phyloP scores from a whole-genome alignment of 2,888 invertebrate genomes.

The Tyria jacobaeae region DNA sequence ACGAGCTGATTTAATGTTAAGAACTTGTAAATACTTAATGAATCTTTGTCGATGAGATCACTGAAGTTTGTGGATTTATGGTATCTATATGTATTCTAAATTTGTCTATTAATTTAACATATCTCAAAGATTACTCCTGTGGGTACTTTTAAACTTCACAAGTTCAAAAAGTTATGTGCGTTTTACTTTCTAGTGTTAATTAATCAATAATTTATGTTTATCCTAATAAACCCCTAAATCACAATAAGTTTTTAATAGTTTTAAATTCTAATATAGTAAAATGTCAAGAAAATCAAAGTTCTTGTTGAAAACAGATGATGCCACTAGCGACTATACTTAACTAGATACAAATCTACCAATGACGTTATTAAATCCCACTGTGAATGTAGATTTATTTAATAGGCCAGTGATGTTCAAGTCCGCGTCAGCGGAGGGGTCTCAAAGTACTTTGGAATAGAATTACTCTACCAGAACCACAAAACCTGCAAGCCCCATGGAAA shows the following conservation, averaged over 20 bases:
- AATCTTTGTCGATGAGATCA: constrained; percentile 1
- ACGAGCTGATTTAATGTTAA: constrained; percentile 14
- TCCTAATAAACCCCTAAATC: too few species aligned
- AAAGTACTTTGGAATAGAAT: neutral
- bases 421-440: neutral
- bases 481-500: too few species aligned
- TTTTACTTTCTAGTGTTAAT: too few species aligned
- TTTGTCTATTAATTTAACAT: too few species aligned
- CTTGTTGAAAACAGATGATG: neutral
- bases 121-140: too few species aligned
- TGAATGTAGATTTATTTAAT: neutral
- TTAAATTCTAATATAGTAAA: neutral
- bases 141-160: too few species aligned
- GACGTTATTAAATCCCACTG: constrained; percentile 26
- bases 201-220: too few species aligned
- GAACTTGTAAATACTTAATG: neutral
- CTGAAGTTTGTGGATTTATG: neutral
- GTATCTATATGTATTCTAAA: too few species aligned
- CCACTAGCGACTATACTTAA: constrained; percentile 4
- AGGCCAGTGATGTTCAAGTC: neutral
- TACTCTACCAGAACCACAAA: too few species aligned
- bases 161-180: too few species aligned
- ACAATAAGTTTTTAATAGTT: neutral
- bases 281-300: neutral
- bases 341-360: constrained; percentile 11